These are phyloP conservation scores for Magallana nippona DNA, from an alignment of 2,888 invertebrate genomes.

Conservation along the genomic window DNA sequence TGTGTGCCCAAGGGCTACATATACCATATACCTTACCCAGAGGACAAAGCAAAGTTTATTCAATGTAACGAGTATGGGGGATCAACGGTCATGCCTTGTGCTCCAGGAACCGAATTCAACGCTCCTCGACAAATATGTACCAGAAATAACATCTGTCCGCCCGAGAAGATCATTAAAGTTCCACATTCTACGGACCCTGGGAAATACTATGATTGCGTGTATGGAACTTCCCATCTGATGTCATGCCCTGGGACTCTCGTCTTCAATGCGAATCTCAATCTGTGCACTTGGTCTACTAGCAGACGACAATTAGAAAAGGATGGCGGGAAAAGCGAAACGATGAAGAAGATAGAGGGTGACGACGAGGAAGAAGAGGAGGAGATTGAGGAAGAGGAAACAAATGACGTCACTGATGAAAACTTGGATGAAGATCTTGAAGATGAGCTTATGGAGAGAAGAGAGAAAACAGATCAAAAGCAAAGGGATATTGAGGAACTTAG, in stretches of 20 bases:
- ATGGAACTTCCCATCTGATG: background rate
- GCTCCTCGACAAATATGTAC: background rate
- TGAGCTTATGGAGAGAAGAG: too few relatives aligned
- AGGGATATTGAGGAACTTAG: background rate
- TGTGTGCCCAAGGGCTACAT: background rate
- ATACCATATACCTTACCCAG: slow-evolving; percentile 10
- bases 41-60: slow-evolving; percentile 27
- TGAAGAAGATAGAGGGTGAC: too few relatives aligned
- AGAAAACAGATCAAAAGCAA: background rate
- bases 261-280: background rate
- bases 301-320: background rate
- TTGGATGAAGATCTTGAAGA: too few relatives aligned
- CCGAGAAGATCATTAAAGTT: background rate
- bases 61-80: slow-evolving; percentile 27
- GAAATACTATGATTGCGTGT: background rate
- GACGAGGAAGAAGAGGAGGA: background rate
- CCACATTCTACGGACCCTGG: background rate
- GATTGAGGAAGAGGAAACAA: background rate
- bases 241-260: background rate
- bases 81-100: background rate
- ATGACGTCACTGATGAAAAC: background rate
- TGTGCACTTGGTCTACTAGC: background rate
- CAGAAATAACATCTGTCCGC: background rate
- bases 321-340: background rate
- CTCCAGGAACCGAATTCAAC: slow-evolving; percentile 1